Evolutionary conservation across 2,797 vertebrate genomes (phyloP).

Genomic region (Jordanella pulchra): DNA sequence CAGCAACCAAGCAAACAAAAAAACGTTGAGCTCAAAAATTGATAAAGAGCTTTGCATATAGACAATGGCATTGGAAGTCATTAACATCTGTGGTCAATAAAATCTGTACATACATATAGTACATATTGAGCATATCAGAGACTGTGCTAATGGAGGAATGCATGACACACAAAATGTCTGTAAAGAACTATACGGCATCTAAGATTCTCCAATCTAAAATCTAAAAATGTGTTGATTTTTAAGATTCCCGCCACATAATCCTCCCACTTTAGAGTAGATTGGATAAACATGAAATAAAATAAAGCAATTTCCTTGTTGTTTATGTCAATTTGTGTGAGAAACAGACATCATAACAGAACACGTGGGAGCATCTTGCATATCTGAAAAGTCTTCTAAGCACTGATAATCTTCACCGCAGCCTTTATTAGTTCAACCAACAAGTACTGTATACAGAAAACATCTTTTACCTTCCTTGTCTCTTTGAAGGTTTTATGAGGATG

Average conservation of each 20-base stretch:
- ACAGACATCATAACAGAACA: conserved; percentile 14
- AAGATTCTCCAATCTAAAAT: background rate
- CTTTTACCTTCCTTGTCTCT: conserved; percentile 48
- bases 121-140: too few relatives aligned
- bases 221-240: background rate
- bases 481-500: conserved; percentile 69
- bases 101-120: too few relatives aligned
- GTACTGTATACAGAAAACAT: conserved; percentile 61
- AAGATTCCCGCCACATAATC: background rate
- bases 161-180: too few relatives aligned
- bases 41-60: too few relatives aligned
- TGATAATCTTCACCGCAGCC: conserved; percentile 37
- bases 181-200: background rate
- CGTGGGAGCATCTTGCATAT: conserved; percentile 4
- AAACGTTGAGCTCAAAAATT: too few relatives aligned
- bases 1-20: too few relatives aligned
- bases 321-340: conserved; percentile 2
- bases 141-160: too few relatives aligned
- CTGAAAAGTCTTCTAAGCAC: conserved; percentile 9
- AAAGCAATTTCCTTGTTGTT: background rate
- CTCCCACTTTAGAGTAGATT: background rate
- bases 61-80: too few relatives aligned
- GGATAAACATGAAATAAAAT: background rate
- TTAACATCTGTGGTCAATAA: too few relatives aligned
- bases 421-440: conserved; percentile 61